A percentile compares a stretch with the other conserved stretches of the same genome.
These are phyloP conservation scores for Corydoras maculifer DNA, from an alignment of 2,113 vertebrate species.

Conservation along the genomic window DNA sequence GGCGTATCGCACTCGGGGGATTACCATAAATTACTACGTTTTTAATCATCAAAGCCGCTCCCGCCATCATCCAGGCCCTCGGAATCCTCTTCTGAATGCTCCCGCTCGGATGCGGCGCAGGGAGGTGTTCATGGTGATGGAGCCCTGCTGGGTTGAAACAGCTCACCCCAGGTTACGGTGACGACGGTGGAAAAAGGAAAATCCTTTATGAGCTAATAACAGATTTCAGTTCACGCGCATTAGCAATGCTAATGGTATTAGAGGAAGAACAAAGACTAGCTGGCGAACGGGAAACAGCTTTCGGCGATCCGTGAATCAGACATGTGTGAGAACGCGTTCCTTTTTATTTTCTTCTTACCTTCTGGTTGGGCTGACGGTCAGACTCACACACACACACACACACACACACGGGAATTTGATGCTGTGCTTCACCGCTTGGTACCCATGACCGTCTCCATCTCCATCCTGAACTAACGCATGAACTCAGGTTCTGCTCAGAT, in stretches of 20 bases:
- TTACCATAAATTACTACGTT: constrained; percentile 18
- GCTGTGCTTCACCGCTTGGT: neutral
- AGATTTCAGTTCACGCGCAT: constrained; percentile 5
- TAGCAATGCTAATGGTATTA: neutral
- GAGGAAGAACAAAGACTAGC: neutral
- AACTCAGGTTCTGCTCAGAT: too few relatives aligned
- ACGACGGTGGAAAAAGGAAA: neutral
- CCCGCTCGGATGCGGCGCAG: neutral
- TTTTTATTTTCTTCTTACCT: constrained; percentile 4
- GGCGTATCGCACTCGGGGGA: constrained; percentile 2
- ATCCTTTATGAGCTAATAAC: constrained; percentile 12
- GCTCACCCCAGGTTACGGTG: neutral
- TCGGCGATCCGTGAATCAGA: neutral
- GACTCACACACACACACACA: neutral
- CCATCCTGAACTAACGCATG: neutral
- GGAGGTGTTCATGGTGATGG: neutral
- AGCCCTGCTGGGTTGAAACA: neutral
- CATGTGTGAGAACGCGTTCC: neutral
- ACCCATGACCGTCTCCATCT: neutral
- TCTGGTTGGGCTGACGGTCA: constrained; percentile 4
- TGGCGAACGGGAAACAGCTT: neutral
- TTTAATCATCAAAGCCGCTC: constrained; percentile 12
- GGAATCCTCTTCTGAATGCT: neutral
- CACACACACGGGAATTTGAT: neutral
- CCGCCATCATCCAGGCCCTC: constrained; percentile 4